phyloP scores from a whole-genome alignment of 2,888 invertebrate genomes.

The Muschampia staudingeri region DNA sequence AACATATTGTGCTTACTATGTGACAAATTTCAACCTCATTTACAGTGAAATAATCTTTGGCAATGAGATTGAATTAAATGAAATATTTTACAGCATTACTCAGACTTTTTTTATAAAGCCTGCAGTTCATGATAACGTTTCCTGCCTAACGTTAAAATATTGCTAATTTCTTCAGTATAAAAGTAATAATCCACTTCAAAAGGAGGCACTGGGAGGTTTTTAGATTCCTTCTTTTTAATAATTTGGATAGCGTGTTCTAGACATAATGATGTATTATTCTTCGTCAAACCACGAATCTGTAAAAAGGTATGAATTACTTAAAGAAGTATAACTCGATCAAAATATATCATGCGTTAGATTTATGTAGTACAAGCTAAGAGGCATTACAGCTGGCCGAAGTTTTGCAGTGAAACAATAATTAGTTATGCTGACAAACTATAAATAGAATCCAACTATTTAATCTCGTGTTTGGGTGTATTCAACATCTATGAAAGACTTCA shows the following conservation, averaged over 20 bases:
- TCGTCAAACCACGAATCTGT: conserved; percentile 31
- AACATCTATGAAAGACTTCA: too few relatives aligned
- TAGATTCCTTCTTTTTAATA: background rate
- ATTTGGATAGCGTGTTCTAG: conserved; percentile 14
- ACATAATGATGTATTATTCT: conserved; percentile 18
- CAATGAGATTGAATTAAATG: background rate
- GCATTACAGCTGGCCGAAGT: too few relatives aligned
- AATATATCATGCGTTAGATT: background rate
- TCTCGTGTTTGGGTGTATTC: too few relatives aligned
- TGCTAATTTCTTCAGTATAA: conserved; percentile 7
- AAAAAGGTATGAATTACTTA: background rate
- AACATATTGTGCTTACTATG: too few relatives aligned
- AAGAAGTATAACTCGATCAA: too few relatives aligned
- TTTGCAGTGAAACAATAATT: too few relatives aligned
- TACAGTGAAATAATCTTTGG: too few relatives aligned
- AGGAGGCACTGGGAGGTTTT: background rate
- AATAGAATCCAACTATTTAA: too few relatives aligned
- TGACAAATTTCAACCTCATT: too few relatives aligned
- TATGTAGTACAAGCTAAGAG: too few relatives aligned
- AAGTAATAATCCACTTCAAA: conserved; percentile 22
- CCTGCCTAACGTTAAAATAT: background rate
- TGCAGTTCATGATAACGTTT: conserved; percentile 5
- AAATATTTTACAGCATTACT: background rate
- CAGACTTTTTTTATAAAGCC: background rate
- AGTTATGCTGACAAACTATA: too few relatives aligned